A percentile compares a stretch with the other conserved stretches of the same genome.
These are phyloP conservation scores for Tupiocoris notatus DNA, from an alignment of 2,888 invertebrate genomes.

Conservation along the genomic window DNA sequence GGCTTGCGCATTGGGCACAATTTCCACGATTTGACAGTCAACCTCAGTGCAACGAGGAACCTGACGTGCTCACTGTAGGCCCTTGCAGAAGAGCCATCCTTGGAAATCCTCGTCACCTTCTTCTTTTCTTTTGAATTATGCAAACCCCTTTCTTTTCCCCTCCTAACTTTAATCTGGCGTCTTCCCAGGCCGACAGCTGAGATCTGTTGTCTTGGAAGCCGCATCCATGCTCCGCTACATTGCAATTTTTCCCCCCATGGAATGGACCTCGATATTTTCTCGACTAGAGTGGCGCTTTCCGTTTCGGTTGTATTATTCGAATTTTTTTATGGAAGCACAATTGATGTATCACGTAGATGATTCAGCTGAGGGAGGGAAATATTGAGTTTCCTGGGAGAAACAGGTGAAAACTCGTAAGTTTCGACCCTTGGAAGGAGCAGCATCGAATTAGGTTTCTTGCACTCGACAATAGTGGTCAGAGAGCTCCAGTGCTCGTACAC, in stretches of 20 bases:
- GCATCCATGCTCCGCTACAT: too few species aligned
- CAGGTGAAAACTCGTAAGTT: too few species aligned
- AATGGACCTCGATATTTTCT: too few species aligned
- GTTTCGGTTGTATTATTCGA: too few species aligned
- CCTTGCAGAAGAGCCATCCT: conserved; percentile 4
- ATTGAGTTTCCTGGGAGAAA: too few species aligned
- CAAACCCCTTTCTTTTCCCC: conserved; percentile 36
- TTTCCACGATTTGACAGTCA: background rate
- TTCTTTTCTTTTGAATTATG: conserved; percentile 37
- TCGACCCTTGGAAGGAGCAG: background rate
- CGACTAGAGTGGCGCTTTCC: too few species aligned
- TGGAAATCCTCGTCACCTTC: conserved; percentile 38
- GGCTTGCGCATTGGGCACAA: background rate
- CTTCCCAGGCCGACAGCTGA: background rate
- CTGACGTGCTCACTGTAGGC: background rate
- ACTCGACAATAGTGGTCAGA: background rate
- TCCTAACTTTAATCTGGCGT: background rate
- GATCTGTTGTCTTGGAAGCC: background rate
- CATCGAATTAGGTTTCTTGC: background rate
- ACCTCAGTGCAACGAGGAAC: too few species aligned
- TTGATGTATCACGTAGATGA: too few species aligned
- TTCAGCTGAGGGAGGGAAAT: too few species aligned
- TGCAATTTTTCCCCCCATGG: too few species aligned
- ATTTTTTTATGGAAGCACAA: too few species aligned
- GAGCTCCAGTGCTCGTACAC: background rate